These are phyloP conservation scores for Antennarius maculatus DNA, from an alignment of 2,797 vertebrate genomes.

Conservation along the genomic window DNA sequence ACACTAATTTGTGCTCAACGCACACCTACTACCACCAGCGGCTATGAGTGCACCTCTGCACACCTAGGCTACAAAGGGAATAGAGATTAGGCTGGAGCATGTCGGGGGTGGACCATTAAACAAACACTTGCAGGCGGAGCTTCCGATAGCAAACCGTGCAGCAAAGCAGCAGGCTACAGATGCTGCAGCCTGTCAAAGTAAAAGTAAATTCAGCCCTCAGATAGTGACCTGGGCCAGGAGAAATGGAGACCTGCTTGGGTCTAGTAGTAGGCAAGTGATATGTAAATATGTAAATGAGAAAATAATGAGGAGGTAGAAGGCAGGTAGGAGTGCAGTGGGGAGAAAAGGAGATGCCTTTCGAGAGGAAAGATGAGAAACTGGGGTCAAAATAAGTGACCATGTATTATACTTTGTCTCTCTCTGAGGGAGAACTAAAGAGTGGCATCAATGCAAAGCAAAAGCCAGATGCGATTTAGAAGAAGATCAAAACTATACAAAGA, in stretches of 20 bases:
- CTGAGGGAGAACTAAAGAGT: constrained; percentile 12
- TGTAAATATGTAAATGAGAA: constrained; percentile 21
- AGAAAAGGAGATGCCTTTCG: not conserved
- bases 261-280: constrained; percentile 15
- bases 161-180: constrained; percentile 44
- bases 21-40: constrained; percentile 30
- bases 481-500: constrained; percentile 21
- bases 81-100: constrained; percentile 36
- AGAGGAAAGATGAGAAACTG: constrained; percentile 10
- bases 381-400: constrained; percentile 37
- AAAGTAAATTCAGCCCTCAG: constrained; percentile 50
- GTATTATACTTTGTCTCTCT: constrained; percentile 31
- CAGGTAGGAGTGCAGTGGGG: constrained; percentile 8
- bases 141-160: constrained; percentile 28
- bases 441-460: too few species aligned
- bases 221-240: constrained; percentile 32
- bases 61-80: constrained; percentile 29
- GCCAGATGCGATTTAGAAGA: constrained; percentile 6
- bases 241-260: constrained; percentile 23
- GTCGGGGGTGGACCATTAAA: constrained; percentile 57
- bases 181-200: constrained; percentile 35
- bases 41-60: constrained; percentile 24
- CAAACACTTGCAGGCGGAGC: constrained; percentile 39
- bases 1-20: constrained; percentile 33
- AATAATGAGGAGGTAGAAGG: constrained; percentile 35